A percentile compares a stretch with the other conserved stretches of the same genome.
Evolutionary conservation across 2,113 vertebrate genomes (phyloP).

Genomic region (Neolamprologus ventralis): DNA sequence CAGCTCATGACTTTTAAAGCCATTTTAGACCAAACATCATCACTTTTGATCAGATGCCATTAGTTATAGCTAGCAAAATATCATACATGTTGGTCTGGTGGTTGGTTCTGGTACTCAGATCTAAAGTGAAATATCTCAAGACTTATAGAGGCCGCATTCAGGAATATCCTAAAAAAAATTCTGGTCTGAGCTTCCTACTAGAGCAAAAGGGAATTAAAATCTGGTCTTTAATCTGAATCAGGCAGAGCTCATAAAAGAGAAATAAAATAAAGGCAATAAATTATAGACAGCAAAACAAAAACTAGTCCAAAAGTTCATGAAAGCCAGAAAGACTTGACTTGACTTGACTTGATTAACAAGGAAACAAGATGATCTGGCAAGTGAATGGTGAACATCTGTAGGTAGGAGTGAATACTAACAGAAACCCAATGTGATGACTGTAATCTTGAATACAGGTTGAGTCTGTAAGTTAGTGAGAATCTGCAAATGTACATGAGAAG

Average conservation of each 20-base stretch:
- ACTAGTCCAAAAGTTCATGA: neutral
- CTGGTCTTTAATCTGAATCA: neutral
- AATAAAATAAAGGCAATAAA: neutral
- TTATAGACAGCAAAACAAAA: neutral
- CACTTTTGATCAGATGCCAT: neutral
- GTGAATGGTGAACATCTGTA: neutral
- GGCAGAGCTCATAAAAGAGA: neutral
- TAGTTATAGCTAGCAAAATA: neutral
- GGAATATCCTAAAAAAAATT: neutral
- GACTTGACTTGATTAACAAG: neutral
- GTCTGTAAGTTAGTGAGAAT: neutral
- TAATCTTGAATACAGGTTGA: neutral
- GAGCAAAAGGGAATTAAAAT: neutral
- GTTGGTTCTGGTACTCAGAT: neutral
- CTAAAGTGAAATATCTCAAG: neutral
- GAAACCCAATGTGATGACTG: neutral
- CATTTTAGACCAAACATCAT: neutral
- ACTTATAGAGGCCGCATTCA: neutral
- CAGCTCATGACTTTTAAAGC: neutral
- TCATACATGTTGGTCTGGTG: neutral
- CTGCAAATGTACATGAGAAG: neutral
- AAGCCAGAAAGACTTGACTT: neutral
- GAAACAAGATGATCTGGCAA: neutral
- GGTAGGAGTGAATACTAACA: neutral
- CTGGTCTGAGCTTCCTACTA: neutral